Percentiles rank a stretch among this genome's conserved stretches.
Conservation (phyloP, 2,113 vertebrate species). For the Lynx canadensis region DNA sequence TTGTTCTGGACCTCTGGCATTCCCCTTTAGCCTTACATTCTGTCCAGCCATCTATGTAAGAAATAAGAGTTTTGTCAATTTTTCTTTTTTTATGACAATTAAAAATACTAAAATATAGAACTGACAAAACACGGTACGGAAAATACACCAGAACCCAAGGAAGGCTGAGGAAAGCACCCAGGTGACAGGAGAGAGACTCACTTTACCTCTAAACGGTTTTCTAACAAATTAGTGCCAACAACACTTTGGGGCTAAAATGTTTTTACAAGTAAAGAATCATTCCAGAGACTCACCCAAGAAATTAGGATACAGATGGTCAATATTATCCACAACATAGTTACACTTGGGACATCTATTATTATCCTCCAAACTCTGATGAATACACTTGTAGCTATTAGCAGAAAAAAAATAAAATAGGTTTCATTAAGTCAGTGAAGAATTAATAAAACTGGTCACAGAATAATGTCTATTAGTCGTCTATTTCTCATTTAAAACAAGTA, state of each 20-base stretch:
- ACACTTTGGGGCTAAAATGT: neutral
- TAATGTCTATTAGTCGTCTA: slow-evolving; percentile 17
- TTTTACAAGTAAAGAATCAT: slow-evolving; percentile 31
- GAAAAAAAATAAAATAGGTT: slow-evolving; percentile 57
- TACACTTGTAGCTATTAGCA: slow-evolving; percentile 95
- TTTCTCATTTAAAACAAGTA: slow-evolving; percentile 51
- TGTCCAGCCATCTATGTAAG: neutral
- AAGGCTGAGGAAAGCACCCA: neutral
- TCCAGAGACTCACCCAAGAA: slow-evolving; percentile 93
- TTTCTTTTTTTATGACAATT: neutral
- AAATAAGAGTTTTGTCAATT: neutral
- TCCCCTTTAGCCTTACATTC: neutral
- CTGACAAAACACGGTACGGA: neutral
- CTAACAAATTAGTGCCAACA: slow-evolving; percentile 36
- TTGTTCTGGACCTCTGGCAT: neutral
- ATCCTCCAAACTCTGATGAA: slow-evolving; percentile 98
- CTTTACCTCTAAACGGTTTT: slow-evolving; percentile 16
- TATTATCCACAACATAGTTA: slow-evolving; percentile 98
- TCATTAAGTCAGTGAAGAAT: slow-evolving; percentile 64
- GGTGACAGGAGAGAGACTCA: neutral
- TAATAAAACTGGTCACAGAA: slow-evolving; percentile 49
- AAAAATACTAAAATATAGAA: neutral
- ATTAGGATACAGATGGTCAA: slow-evolving; percentile 99
- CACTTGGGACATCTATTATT: slow-evolving; percentile 99
- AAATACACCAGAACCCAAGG: neutral